These are phyloP conservation scores for Ia io DNA, from an alignment of 2,113 vertebrate genomes.

Conservation along the genomic window DNA sequence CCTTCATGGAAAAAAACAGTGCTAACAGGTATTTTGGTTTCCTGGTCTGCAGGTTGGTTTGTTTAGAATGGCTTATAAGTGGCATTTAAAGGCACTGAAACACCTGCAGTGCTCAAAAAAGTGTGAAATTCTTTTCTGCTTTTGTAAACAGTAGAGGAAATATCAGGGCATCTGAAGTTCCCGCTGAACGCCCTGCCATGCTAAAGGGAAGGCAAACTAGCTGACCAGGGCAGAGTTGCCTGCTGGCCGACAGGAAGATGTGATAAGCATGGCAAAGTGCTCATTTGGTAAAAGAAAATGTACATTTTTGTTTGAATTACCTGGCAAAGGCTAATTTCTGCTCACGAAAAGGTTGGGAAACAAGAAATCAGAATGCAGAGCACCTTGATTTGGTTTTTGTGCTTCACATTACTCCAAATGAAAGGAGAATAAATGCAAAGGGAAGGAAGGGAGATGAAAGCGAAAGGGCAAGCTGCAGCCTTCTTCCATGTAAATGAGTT, in stretches of 20 bases:
- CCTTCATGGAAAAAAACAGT: neutral
- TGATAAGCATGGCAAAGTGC: neutral
- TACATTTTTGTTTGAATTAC: neutral
- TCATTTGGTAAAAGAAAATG: neutral
- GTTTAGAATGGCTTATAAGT: constrained; percentile 64
- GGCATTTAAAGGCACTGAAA: constrained; percentile 68
- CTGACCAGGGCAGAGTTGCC: neutral
- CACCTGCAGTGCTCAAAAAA: constrained; percentile 56
- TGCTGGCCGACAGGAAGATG: neutral
- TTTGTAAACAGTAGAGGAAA: constrained; percentile 68
- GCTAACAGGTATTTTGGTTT: constrained; percentile 57
- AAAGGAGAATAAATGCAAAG: neutral
- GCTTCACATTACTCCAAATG: neutral
- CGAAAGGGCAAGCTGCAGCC: neutral
- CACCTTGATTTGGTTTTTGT: constrained; percentile 27
- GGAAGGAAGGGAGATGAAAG: neutral
- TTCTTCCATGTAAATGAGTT: constrained; percentile 35
- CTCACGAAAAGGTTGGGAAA: neutral
- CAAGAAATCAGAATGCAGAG: constrained; percentile 55
- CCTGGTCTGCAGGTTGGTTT: constrained; percentile 29
- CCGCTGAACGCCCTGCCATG: neutral
- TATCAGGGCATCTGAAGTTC: constrained; percentile 16
- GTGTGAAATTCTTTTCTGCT: constrained; percentile 72
- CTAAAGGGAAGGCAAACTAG: neutral
- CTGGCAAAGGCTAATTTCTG: constrained; percentile 57